Evolutionary conservation across 2,113 vertebrate genomes (phyloP).

Genomic region (Dromiciops gliroides): DNA sequence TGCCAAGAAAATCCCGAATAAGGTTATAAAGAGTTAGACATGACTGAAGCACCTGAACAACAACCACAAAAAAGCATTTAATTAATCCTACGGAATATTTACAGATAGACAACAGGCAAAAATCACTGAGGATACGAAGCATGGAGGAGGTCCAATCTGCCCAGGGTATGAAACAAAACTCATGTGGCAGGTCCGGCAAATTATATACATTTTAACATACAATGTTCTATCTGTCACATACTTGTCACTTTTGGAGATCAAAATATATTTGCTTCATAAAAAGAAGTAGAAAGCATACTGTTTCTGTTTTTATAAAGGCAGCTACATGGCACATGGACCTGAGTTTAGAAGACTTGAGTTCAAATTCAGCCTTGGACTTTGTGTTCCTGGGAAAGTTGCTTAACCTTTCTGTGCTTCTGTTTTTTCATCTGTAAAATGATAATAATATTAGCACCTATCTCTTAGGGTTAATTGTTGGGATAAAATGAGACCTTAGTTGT

Average conservation of each 20-base stretch:
- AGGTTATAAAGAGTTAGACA: no score
- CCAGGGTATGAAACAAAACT: background rate
- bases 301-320: background rate
- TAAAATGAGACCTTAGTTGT: background rate
- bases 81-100: background rate
- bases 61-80: background rate
- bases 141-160: background rate
- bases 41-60: no score
- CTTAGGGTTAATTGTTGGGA: background rate
- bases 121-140: background rate
- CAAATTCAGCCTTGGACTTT: background rate
- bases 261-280: background rate
- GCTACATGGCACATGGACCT: background rate
- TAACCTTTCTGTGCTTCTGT: background rate
- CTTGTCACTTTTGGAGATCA: background rate
- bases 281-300: background rate
- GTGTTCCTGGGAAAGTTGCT: background rate
- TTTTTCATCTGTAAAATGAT: background rate
- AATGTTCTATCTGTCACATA: background rate
- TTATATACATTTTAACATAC: background rate
- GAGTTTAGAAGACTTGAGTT: background rate
- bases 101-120: background rate
- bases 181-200: background rate
- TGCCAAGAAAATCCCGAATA: no score
- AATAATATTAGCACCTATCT: background rate